A percentile compares a stretch with the other conserved stretches of the same genome.
These are phyloP conservation scores for Macaria liturata DNA, from an alignment of 2,888 invertebrate genomes.

Conservation along the genomic window DNA sequence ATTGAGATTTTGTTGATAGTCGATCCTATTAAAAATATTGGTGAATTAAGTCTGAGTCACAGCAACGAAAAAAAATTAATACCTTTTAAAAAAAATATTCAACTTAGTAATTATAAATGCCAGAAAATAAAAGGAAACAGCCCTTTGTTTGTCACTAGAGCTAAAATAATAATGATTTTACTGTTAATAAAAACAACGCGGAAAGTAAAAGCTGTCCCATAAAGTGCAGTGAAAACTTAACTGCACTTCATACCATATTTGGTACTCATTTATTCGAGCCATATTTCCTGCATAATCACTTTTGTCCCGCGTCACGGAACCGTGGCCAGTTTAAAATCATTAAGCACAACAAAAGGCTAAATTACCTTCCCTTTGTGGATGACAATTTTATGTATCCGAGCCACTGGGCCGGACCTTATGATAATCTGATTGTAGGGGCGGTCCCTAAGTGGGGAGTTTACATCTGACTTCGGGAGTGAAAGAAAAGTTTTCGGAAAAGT, in stretches of 20 bases:
- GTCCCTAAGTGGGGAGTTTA: conserved; percentile 36
- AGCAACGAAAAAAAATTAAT: too few relatives aligned
- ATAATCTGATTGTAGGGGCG: conserved; percentile 64
- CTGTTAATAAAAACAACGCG: too few relatives aligned
- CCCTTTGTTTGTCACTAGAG: too few relatives aligned
- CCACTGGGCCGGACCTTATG: conserved; percentile 64
- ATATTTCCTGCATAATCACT: conserved; percentile 30
- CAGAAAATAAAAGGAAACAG: too few relatives aligned
- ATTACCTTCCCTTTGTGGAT: conserved; percentile 61
- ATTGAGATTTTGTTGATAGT: too few relatives aligned
- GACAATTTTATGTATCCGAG: conserved; percentile 75
- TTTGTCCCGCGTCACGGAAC: conserved; percentile 42
- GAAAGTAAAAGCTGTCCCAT: too few relatives aligned
- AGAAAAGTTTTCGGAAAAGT: conserved; percentile 21
- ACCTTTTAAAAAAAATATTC: too few relatives aligned
- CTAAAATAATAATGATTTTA: too few relatives aligned
- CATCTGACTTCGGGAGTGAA: conserved; percentile 28
- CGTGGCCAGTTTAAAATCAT: conserved; percentile 60
- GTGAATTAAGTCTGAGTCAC: too few relatives aligned
- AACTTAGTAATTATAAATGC: too few relatives aligned
- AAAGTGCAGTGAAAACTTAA: too few relatives aligned
- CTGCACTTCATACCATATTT: neutral
- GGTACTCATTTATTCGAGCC: conserved; percentile 8
- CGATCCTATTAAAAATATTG: too few relatives aligned
- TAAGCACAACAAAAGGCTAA: conserved; percentile 53